phyloP scores from a whole-genome alignment of 2,888 invertebrate species.

The Brenthis daphne region DNA sequence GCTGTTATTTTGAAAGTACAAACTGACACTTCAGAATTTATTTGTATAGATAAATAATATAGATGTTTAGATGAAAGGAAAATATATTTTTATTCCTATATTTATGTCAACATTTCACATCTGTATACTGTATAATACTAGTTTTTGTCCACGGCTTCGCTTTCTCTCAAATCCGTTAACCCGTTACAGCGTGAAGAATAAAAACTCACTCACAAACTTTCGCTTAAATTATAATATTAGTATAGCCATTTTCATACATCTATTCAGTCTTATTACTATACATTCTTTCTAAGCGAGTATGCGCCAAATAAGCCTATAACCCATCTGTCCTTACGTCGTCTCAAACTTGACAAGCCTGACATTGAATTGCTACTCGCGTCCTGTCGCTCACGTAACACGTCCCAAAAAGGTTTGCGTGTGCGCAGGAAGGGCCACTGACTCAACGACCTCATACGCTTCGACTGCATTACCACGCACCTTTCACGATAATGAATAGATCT shows the following conservation, averaged over 20 bases:
- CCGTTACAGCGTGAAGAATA: too few relatives aligned
- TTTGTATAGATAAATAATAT: too few relatives aligned
- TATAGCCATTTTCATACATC: neutral
- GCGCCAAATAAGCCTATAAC: constrained; percentile 1
- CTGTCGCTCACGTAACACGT: constrained; percentile 68
- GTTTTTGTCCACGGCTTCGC: too few relatives aligned
- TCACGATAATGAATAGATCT: constrained; percentile 64
- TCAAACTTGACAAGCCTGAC: constrained; percentile 40
- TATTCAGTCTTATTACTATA: constrained; percentile 3
- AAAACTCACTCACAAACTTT: too few relatives aligned
- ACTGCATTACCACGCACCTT: constrained; percentile 61
- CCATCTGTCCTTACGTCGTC: constrained; percentile 27
- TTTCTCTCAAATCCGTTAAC: too few relatives aligned
- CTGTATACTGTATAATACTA: too few relatives aligned
- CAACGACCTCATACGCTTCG: constrained; percentile 62
- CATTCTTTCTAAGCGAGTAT: constrained; percentile 12
- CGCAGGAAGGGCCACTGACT: constrained; percentile 77
- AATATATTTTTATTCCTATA: too few relatives aligned
- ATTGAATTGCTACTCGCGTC: constrained; percentile 68
- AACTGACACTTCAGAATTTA: too few relatives aligned
- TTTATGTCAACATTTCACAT: too few relatives aligned
- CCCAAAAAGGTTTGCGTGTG: constrained; percentile 61
- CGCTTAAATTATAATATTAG: too few relatives aligned
- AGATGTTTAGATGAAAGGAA: too few relatives aligned
- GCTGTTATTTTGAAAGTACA: too few relatives aligned